A percentile compares a stretch with the other conserved stretches of the same genome.
Conservation (phyloP, 2,797 vertebrate genomes). For the Acanthornis magna region DNA sequence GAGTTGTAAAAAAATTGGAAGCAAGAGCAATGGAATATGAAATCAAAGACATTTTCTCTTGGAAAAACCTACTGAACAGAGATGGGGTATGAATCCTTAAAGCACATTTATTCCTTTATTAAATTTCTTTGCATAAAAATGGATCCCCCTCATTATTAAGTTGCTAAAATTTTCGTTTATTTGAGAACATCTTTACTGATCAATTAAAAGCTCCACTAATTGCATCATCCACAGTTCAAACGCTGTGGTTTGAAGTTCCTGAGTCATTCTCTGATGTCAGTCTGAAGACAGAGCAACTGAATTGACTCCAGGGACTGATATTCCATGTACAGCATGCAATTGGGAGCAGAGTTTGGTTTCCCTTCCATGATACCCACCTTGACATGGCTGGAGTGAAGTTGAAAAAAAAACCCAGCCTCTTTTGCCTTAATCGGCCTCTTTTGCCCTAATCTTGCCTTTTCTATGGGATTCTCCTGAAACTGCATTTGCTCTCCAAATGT, state of each 20-base stretch:
- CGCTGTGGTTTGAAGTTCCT: neutral
- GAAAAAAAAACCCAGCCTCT: neutral
- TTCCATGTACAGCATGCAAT: neutral
- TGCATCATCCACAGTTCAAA: neutral
- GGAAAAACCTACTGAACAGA: neutral
- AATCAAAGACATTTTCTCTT: neutral
- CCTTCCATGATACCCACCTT: fast-evolving
- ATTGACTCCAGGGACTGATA: neutral
- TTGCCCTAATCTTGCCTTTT: neutral
- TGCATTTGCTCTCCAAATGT: neutral
- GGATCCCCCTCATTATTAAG: neutral
- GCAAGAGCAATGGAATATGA: neutral
- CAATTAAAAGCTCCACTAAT: neutral
- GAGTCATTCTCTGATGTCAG: neutral
- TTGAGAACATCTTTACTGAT: neutral
- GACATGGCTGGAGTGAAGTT: neutral
- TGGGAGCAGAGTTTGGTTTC: neutral
- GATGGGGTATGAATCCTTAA: neutral
- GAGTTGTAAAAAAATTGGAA: neutral
- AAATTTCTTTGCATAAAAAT: neutral
- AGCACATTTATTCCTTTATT: neutral
- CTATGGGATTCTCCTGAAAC: neutral
- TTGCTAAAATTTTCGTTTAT: neutral
- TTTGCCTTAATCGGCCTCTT: neutral
- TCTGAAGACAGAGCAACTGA: neutral